Conservation (phyloP, 2,888 invertebrate genomes). For the Atrina japonica region DNA sequence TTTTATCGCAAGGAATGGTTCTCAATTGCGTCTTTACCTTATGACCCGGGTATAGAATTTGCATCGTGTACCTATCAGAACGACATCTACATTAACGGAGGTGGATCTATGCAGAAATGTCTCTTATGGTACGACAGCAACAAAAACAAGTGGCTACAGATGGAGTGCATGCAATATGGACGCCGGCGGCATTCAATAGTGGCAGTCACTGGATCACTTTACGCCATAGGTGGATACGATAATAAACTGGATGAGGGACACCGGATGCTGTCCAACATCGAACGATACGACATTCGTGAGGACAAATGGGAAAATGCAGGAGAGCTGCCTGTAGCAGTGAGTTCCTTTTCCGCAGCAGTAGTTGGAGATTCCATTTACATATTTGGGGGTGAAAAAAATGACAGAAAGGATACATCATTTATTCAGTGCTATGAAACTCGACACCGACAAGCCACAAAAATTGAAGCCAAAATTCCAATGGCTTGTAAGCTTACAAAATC, state of each 20-base stretch:
- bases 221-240: slow-evolving; percentile 72
- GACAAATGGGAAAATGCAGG: slow-evolving; percentile 65
- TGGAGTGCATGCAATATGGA: slow-evolving; percentile 65
- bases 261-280: slow-evolving; percentile 67
- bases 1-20: slow-evolving; percentile 68
- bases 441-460: slow-evolving; percentile 59
- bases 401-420: slow-evolving; percentile 66
- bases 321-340: slow-evolving; percentile 63
- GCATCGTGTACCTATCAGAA: slow-evolving; percentile 69
- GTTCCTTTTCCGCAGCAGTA: slow-evolving; percentile 71
- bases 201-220: slow-evolving; percentile 66
- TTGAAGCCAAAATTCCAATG: slow-evolving; percentile 63
- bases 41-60: slow-evolving; percentile 73
- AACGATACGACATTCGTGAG: slow-evolving; percentile 66
- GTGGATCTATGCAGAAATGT: slow-evolving; percentile 65
- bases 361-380: slow-evolving; percentile 67
- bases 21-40: slow-evolving; percentile 65
- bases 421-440: slow-evolving; percentile 72
- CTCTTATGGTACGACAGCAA: slow-evolving; percentile 65
- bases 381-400: slow-evolving; percentile 73
- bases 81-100: slow-evolving; percentile 72
- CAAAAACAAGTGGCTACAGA: slow-evolving; percentile 70
- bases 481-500: slow-evolving; percentile 71
- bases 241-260: slow-evolving; percentile 66
- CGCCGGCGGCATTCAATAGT: slow-evolving; percentile 71